A percentile compares a stretch with the other conserved stretches of the same genome.
Evolutionary conservation across 1,140 invertebrate species (phyloP).

Genomic region (Drosophila chauvacae): DNA sequence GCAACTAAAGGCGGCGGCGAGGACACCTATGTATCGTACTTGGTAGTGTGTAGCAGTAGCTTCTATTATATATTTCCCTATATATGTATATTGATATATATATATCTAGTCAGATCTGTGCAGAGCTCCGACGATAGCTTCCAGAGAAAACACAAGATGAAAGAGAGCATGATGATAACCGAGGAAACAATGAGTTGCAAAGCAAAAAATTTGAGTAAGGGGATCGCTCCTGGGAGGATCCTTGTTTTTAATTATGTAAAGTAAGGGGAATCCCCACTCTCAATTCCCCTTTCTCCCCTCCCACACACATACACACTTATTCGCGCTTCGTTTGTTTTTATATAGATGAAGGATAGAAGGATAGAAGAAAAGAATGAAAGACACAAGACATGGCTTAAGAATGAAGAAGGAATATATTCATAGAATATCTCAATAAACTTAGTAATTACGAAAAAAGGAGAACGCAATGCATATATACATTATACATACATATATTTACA

Average conservation of each 20-base stretch:
- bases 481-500: constrained; percentile 63
- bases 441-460: constrained; percentile 57
- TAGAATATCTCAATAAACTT: constrained; percentile 77
- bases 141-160: constrained; percentile 32
- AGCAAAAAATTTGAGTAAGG: constrained; percentile 71
- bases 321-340: constrained; percentile 58
- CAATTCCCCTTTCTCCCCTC: not conserved
- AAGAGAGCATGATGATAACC: constrained; percentile 19
- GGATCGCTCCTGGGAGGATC: constrained; percentile 27
- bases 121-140: constrained; percentile 50
- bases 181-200: constrained; percentile 68
- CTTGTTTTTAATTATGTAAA: constrained; percentile 56
- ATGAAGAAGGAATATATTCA: constrained; percentile 59
- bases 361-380: constrained; percentile 42
- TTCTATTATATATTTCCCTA: constrained; percentile 61
- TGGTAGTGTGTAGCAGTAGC: constrained; percentile 63
- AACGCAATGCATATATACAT: constrained; percentile 63
- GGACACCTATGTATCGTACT: constrained; percentile 55
- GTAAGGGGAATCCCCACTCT: constrained; percentile 27
- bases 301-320: constrained; percentile 25
- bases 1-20: constrained; percentile 54
- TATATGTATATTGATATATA: constrained; percentile 66
- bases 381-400: constrained; percentile 56
- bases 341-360: constrained; percentile 15
- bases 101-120: constrained; percentile 57